These are phyloP conservation scores for Otocyon megalotis DNA, from an alignment of 2,113 vertebrate species.

Conservation along the genomic window DNA sequence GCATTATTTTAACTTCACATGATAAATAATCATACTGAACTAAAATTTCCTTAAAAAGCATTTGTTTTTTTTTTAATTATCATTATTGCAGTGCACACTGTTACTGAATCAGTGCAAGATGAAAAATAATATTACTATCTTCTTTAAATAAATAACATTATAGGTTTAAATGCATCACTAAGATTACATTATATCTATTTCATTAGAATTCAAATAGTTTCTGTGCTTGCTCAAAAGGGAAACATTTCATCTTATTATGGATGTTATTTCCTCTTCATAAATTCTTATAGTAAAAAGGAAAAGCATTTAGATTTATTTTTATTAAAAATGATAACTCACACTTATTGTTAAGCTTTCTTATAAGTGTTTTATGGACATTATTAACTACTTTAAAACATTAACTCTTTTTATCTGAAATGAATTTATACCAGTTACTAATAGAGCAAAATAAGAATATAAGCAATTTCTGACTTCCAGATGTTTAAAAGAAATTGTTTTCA, in stretches of 20 bases:
- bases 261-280: neutral
- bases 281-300: neutral
- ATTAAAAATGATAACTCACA: neutral
- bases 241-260: neutral
- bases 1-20: constrained; percentile 76
- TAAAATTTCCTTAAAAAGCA: constrained; percentile 68
- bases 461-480: neutral
- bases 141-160: neutral
- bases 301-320: neutral
- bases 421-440: constrained; percentile 8
- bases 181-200: neutral
- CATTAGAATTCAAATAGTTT: neutral
- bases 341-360: neutral
- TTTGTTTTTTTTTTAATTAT: constrained; percentile 19
- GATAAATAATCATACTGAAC: constrained; percentile 73
- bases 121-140: neutral
- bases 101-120: neutral
- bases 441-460: neutral
- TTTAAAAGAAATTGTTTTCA: neutral
- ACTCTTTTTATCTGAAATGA: neutral
- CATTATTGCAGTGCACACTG: constrained; percentile 7
- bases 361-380: neutral
- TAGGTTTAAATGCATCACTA: neutral
- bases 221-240: neutral
- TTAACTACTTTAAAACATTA: constrained; percentile 42